These are phyloP conservation scores for Druon quercuslanigerum DNA, from an alignment of 1,140 invertebrate species.

Conservation along the genomic window DNA sequence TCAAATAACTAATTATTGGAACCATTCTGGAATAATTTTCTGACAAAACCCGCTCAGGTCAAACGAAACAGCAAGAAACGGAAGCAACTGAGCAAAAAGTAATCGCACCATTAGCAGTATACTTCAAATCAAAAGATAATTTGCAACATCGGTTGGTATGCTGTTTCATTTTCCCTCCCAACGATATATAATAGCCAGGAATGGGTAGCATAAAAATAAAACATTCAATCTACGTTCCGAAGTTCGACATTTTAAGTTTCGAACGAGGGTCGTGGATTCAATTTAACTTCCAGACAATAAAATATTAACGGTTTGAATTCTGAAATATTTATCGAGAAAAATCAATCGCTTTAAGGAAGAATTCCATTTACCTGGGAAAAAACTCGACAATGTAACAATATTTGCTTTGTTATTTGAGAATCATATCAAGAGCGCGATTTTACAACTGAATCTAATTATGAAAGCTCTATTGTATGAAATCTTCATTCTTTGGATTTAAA, in stretches of 20 bases:
- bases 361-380: neutral
- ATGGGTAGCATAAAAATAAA: slow-evolving; percentile 15
- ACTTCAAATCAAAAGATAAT: slow-evolving; percentile 31
- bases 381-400: neutral
- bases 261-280: slow-evolving; percentile 25
- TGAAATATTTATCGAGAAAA: slow-evolving; percentile 16
- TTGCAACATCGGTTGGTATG: slow-evolving; percentile 24
- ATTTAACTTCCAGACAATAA: slow-evolving; percentile 30
- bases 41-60: neutral
- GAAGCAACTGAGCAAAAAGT: neutral
- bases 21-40: neutral
- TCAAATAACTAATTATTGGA: neutral
- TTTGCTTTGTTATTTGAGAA: neutral
- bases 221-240: slow-evolving; percentile 24
- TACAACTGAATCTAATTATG: neutral
- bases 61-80: neutral
- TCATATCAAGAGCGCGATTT: neutral
- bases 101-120: slow-evolving; percentile 10
- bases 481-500: too few relatives aligned
- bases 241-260: slow-evolving; percentile 26
- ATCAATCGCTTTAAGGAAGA: slow-evolving; percentile 5
- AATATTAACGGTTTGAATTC: slow-evolving; percentile 21
- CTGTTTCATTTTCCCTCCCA: neutral
- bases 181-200: neutral
- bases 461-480: too few relatives aligned